Percentiles rank a stretch among this genome's conserved stretches.
Conservation (phyloP, 2,113 vertebrate genomes). For the Brachyhypopomus occidentalis region DNA sequence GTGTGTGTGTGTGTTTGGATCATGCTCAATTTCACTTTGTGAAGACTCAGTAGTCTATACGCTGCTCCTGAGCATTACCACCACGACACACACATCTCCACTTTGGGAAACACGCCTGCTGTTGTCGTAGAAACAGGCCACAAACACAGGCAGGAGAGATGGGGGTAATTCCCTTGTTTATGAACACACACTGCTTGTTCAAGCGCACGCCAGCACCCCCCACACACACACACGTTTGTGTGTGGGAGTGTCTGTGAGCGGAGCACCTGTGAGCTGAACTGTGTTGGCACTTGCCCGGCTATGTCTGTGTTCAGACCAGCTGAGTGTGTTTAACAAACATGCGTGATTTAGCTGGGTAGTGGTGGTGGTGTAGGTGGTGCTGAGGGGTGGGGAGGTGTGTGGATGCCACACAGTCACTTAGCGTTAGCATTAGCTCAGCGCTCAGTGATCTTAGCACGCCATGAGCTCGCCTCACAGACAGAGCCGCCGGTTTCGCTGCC, state of each 20-base stretch:
- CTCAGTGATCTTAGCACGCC: conserved; percentile 79
- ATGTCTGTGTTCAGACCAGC: conserved; percentile 77
- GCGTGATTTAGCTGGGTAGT: conserved; percentile 89
- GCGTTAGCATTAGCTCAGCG: conserved; percentile 84
- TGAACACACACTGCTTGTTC: background rate
- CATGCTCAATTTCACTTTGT: no score
- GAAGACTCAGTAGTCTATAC: no score
- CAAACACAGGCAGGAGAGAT: background rate
- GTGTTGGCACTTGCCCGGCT: conserved; percentile 12
- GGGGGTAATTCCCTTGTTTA: conserved; percentile 4
- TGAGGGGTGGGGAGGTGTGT: conserved; percentile 58
- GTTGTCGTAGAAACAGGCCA: background rate
- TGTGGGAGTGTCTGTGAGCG: conserved; percentile 75
- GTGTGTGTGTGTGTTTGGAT: no score
- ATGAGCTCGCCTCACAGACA: conserved; percentile 68
- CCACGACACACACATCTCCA: no score
- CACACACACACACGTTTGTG: no score
- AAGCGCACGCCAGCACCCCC: no score
- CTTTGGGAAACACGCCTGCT: background rate
- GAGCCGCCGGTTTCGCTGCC: conserved; percentile 17
- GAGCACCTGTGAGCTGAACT: conserved; percentile 14
- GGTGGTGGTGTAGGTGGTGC: conserved; percentile 60
- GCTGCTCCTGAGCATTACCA: no score
- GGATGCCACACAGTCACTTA: conserved; percentile 84
- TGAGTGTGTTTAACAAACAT: conserved; percentile 98